These are phyloP conservation scores for Dissostichus mawsoni DNA, from an alignment of 2,113 vertebrate genomes.

Conservation along the genomic window DNA sequence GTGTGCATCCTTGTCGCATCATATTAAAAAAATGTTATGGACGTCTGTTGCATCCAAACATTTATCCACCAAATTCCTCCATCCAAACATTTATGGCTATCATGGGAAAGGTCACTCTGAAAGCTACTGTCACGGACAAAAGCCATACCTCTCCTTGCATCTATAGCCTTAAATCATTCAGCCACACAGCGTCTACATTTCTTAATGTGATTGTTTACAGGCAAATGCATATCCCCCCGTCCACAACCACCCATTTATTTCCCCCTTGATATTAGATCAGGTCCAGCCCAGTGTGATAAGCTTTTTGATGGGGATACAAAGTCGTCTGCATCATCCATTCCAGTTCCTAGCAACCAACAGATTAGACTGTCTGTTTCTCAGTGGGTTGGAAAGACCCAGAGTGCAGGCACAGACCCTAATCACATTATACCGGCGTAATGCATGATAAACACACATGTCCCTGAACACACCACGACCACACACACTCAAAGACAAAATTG, in stretches of 20 bases:
- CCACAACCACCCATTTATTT: constrained; percentile 51
- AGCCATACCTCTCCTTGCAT: constrained; percentile 16
- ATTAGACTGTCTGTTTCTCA: constrained; percentile 73
- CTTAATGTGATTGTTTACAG: constrained; percentile 65
- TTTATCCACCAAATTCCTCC: not conserved
- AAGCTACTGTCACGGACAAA: not conserved
- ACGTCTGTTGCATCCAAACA: no score
- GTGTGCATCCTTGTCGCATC: not conserved
- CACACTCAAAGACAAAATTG: constrained; percentile 2
- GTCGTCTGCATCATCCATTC: constrained; percentile 65
- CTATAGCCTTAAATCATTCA: constrained; percentile 41
- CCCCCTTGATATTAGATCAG: constrained; percentile 69
- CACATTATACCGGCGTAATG: constrained; percentile 65
- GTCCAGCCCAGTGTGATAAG: constrained; percentile 59
- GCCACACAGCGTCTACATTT: constrained; percentile 40
- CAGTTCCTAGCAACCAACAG: constrained; percentile 79
- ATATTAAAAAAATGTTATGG: not conserved
- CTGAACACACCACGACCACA: not conserved
- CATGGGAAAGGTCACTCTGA: not conserved
- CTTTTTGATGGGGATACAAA: constrained; percentile 63
- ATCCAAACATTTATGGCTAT: constrained; percentile 35
- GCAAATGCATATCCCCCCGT: constrained; percentile 54
- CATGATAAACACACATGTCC: constrained; percentile 60
- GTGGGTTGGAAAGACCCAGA: constrained; percentile 61
- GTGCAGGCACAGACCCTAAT: constrained; percentile 71